Evolutionary conservation across 2,888 invertebrate genomes (phyloP).

Genomic region (Platycheirus albimanus): DNA sequence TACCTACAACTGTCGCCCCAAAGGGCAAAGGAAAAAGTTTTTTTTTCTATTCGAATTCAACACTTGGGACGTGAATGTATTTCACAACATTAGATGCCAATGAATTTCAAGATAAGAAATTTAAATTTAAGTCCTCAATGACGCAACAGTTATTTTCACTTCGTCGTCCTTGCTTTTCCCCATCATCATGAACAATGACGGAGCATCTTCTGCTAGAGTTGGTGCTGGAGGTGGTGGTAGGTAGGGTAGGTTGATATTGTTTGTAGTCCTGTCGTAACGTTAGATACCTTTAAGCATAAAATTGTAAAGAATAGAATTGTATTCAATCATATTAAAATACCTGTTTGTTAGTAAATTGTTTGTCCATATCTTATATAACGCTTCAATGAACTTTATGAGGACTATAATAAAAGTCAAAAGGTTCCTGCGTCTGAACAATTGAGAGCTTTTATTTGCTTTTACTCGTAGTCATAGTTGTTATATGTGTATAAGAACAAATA

Average conservation of each 20-base stretch:
- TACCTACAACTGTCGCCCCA: no score
- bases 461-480: no score
- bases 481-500: conserved; percentile 20
- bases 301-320: no score
- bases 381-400: conserved; percentile 25
- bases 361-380: conserved; percentile 23
- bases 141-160: conserved; percentile 42
- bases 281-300: not conserved
- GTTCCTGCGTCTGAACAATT: conserved; percentile 14
- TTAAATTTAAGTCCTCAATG: conserved; percentile 24
- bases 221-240: no score
- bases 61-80: conserved; percentile 43
- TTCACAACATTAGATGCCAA: conserved; percentile 55
- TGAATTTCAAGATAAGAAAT: conserved; percentile 38
- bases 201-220: conserved; percentile 44
- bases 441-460: conserved; percentile 14
- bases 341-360: conserved; percentile 23
- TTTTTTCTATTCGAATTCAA: conserved; percentile 35
- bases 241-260: not conserved
- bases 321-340: conserved; percentile 32
- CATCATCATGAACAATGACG: not conserved
- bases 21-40: conserved; percentile 24
- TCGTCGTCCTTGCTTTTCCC: no score
- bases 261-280: not conserved
- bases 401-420: conserved; percentile 35